Evolutionary conservation across 2,797 vertebrate species (phyloP).

Genomic region (Channallabes apus): DNA sequence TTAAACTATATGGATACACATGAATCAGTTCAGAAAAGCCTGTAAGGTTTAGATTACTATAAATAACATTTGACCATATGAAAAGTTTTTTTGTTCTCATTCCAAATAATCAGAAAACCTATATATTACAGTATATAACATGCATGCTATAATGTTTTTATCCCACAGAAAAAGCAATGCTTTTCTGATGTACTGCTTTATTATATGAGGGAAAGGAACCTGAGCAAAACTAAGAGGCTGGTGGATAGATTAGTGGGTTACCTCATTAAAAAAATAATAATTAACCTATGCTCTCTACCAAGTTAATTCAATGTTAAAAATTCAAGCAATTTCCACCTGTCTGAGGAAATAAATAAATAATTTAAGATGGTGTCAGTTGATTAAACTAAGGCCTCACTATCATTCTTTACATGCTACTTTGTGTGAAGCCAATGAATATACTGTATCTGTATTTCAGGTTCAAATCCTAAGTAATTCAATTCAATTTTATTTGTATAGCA

Average conservation of each 20-base stretch:
- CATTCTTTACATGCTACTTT: neutral
- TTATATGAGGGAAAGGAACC: neutral
- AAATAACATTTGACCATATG: neutral
- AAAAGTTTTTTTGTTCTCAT: slow-evolving; percentile 12
- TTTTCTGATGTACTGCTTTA: neutral
- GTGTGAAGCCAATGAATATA: neutral
- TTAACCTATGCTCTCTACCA: too few species aligned
- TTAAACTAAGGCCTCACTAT: too few species aligned
- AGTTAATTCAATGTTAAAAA: too few species aligned
- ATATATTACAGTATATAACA: slow-evolving; percentile 21
- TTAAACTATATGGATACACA: neutral
- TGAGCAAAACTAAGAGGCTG: neutral
- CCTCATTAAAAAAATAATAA: neutral
- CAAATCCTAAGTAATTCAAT: neutral
- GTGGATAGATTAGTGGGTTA: neutral
- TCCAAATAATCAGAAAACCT: neutral
- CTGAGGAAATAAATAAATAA: too few species aligned
- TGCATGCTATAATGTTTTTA: slow-evolving; percentile 41
- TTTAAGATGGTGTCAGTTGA: too few species aligned
- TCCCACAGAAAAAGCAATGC: slow-evolving; percentile 9
- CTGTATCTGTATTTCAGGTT: neutral
- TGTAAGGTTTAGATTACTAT: neutral
- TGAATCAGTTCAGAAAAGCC: neutral
- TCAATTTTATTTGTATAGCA: too few species aligned
- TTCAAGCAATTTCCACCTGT: too few species aligned